These are phyloP conservation scores for Sinohyriopsis cumingii DNA, from an alignment of 2,888 invertebrate genomes.

Conservation along the genomic window DNA sequence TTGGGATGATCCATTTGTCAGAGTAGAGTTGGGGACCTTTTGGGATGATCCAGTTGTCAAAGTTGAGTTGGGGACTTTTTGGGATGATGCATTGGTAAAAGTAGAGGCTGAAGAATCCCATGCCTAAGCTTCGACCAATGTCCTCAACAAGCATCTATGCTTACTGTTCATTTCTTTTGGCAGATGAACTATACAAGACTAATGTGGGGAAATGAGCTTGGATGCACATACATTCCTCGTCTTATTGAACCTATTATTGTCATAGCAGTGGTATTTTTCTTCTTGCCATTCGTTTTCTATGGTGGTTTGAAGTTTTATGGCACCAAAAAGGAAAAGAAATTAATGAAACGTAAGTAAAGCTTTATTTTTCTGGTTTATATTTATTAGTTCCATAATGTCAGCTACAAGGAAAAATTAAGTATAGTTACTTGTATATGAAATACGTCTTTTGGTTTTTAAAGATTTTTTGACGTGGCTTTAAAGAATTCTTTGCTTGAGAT, in stretches of 20 bases:
- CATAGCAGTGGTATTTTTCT: slow-evolving; percentile 19
- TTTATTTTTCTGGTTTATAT: too few relatives aligned
- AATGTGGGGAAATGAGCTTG: slow-evolving; percentile 31
- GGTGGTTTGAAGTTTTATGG: slow-evolving; percentile 30
- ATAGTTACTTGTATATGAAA: too few relatives aligned
- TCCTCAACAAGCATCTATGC: background rate
- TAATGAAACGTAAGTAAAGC: slow-evolving; percentile 31
- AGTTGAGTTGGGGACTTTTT: too few relatives aligned
- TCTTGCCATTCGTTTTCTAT: slow-evolving; percentile 33
- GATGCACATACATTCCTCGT: slow-evolving; percentile 27
- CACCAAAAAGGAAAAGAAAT: slow-evolving; percentile 24
- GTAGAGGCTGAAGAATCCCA: background rate
- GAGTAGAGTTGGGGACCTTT: too few relatives aligned
- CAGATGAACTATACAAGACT: slow-evolving; percentile 47
- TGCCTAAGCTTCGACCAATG: background rate
- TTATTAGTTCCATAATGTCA: too few relatives aligned
- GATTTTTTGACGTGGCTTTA: too few relatives aligned
- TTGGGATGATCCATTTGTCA: too few relatives aligned
- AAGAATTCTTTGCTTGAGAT: too few relatives aligned
- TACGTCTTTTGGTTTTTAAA: too few relatives aligned
- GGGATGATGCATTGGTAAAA: too few relatives aligned
- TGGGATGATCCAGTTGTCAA: too few relatives aligned
- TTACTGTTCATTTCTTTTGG: slow-evolving; percentile 7
- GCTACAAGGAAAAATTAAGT: too few relatives aligned
- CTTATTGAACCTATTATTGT: slow-evolving; percentile 20